Conservation (phyloP, 1,140 invertebrate genomes). For the Drosophila tristis region DNA sequence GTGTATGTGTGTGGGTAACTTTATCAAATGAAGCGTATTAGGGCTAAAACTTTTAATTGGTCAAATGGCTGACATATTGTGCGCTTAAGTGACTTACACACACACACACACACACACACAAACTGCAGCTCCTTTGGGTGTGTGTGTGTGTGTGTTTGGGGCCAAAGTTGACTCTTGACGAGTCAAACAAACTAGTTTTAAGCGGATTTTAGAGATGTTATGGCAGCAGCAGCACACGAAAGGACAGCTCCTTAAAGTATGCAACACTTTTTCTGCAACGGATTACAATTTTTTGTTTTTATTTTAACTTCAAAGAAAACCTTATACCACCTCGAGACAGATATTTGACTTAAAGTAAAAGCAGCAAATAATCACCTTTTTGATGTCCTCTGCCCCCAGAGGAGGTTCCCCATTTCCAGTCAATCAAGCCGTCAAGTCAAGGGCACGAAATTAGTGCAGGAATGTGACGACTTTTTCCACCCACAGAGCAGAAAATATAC, state of each 20-base stretch:
- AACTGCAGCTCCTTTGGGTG: conserved; percentile 13
- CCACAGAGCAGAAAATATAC: conserved; percentile 50
- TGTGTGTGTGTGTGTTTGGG: conserved; percentile 22
- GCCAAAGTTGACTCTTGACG: conserved; percentile 62
- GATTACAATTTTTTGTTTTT: background rate
- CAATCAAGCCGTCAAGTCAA: conserved; percentile 58
- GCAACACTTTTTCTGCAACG: conserved; percentile 4
- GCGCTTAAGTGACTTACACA: conserved; percentile 71
- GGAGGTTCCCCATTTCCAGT: conserved; percentile 34
- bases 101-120: conserved; percentile 14
- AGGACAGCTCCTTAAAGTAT: background rate
- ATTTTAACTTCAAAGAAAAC: conserved; percentile 33
- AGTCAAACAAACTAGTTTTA: conserved; percentile 70
- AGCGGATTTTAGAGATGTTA: conserved; percentile 61
- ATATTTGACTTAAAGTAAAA: no score
- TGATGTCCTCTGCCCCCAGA: no score
- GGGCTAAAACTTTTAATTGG: conserved; percentile 79
- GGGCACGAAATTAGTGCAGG: conserved; percentile 44
- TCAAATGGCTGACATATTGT: conserved; percentile 79
- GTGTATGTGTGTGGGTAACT: conserved; percentile 46
- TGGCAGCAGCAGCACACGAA: background rate
- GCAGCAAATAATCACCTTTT: no score
- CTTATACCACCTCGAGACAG: no score
- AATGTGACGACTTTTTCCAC: conserved; percentile 19
- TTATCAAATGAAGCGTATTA: conserved; percentile 83